Evolutionary conservation across 1,140 invertebrate genomes (phyloP).

Genomic region (Arion vulgaris): DNA sequence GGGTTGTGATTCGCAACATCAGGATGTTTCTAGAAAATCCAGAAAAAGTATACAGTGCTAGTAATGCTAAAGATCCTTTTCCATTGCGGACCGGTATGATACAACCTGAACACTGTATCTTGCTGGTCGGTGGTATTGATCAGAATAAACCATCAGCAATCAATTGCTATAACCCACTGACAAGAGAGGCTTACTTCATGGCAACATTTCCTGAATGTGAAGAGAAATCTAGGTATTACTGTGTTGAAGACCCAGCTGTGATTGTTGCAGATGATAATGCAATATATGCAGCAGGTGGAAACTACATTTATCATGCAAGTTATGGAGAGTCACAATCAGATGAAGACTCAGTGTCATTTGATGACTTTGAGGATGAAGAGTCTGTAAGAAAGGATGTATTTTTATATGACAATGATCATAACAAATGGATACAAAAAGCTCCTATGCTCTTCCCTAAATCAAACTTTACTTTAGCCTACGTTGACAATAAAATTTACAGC

Average conservation of each 20-base stretch:
- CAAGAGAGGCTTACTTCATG: constrained; percentile 69
- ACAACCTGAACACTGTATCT: constrained; percentile 68
- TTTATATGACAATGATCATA: constrained; percentile 69
- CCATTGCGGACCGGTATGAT: constrained; percentile 69
- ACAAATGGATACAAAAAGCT: constrained; percentile 64
- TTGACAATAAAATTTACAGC: constrained; percentile 69
- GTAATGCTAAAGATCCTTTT: constrained; percentile 54
- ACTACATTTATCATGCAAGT: constrained; percentile 69
- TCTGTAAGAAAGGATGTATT: constrained; percentile 69
- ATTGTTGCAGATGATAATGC: constrained; percentile 67
- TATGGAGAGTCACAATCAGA: constrained; percentile 64
- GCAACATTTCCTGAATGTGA: constrained; percentile 63
- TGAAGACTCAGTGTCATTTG: constrained; percentile 70
- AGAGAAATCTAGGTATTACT: constrained; percentile 61
- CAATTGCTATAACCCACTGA: constrained; percentile 72
- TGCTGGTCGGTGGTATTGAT: constrained; percentile 68
- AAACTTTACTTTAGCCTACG: constrained; percentile 68
- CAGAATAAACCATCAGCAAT: constrained; percentile 60
- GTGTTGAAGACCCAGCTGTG: constrained; percentile 69
- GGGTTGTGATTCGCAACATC: constrained; percentile 51
- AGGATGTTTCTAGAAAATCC: constrained; percentile 63
- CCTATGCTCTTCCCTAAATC: constrained; percentile 72
- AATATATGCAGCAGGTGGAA: constrained; percentile 69
- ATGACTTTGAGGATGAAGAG: constrained; percentile 70
- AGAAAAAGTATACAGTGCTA: constrained; percentile 57